Evolutionary conservation across 2,888 invertebrate species (phyloP).

Genomic region (Zonitis immaculata): DNA sequence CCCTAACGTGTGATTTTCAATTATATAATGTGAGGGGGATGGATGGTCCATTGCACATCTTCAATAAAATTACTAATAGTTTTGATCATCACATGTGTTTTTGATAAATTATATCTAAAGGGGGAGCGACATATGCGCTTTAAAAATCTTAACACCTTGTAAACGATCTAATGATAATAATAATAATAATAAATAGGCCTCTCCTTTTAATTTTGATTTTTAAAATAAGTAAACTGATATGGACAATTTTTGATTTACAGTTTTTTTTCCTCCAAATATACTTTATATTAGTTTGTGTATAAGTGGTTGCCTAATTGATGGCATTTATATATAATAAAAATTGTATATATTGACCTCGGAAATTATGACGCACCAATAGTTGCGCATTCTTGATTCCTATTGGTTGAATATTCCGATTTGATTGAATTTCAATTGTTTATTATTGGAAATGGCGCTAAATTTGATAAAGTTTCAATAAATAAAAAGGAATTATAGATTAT

Average conservation of each 20-base stretch:
- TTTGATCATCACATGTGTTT: slow-evolving; percentile 41
- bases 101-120: slow-evolving; percentile 40
- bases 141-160: slow-evolving; percentile 19
- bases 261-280: too few relatives aligned
- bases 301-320: neutral
- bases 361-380: neutral
- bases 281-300: neutral
- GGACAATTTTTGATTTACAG: too few relatives aligned
- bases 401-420: neutral
- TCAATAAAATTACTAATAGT: slow-evolving; percentile 43
- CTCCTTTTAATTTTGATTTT: too few relatives aligned
- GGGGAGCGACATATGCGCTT: slow-evolving; percentile 31
- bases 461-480: too few relatives aligned
- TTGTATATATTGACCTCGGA: too few relatives aligned
- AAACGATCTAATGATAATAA: too few relatives aligned
- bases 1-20: slow-evolving; percentile 5
- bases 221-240: too few relatives aligned
- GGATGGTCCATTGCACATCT: slow-evolving; percentile 37
- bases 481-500: too few relatives aligned
- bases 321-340: too few relatives aligned
- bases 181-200: too few relatives aligned
- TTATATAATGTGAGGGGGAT: neutral
- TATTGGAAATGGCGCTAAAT: neutral
- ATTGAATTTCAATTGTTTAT: neutral
- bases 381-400: neutral